Evolutionary conservation across 2,888 invertebrate species (phyloP).

Genomic region (Plemyria rubiginata): DNA sequence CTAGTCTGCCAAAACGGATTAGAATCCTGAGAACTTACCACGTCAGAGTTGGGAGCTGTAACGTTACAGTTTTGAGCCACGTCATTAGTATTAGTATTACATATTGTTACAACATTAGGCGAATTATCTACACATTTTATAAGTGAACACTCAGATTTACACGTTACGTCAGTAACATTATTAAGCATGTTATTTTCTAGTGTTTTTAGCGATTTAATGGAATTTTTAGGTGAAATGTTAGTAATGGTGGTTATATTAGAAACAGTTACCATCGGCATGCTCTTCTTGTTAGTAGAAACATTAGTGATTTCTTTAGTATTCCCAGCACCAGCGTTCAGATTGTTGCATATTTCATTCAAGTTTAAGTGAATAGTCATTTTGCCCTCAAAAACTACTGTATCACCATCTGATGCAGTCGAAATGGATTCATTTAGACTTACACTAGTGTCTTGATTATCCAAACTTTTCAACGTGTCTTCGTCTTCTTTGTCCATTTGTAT

Average conservation of each 20-base stretch:
- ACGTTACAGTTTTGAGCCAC: slow-evolving; percentile 54
- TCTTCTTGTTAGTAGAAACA: slow-evolving; percentile 72
- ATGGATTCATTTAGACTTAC: slow-evolving; percentile 82
- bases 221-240: slow-evolving; percentile 82
- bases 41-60: slow-evolving; percentile 58
- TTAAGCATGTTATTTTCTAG: slow-evolving; percentile 55
- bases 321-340: slow-evolving; percentile 76
- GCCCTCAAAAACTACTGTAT: slow-evolving; percentile 82
- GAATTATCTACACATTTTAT: slow-evolving; percentile 54
- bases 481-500: slow-evolving; percentile 82
- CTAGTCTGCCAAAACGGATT: slow-evolving; percentile 81
- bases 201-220: slow-evolving; percentile 77
- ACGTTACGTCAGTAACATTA: slow-evolving; percentile 61
- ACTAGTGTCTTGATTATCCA: slow-evolving; percentile 83
- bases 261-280: slow-evolving; percentile 85
- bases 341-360: slow-evolving; percentile 81
- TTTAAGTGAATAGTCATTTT: slow-evolving; percentile 83
- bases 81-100: slow-evolving; percentile 57
- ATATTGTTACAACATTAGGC: slow-evolving; percentile 44
- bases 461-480: slow-evolving; percentile 81
- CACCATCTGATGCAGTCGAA: slow-evolving; percentile 77
- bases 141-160: slow-evolving; percentile 62
- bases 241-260: slow-evolving; percentile 83
- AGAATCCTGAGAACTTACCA: slow-evolving; percentile 77
- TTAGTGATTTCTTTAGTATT: slow-evolving; percentile 68